Evolutionary conservation across 2,797 vertebrate genomes (phyloP), one percentile per base, ranked within the genome.

Genomic region (Enteromius radiatus): DNA sequence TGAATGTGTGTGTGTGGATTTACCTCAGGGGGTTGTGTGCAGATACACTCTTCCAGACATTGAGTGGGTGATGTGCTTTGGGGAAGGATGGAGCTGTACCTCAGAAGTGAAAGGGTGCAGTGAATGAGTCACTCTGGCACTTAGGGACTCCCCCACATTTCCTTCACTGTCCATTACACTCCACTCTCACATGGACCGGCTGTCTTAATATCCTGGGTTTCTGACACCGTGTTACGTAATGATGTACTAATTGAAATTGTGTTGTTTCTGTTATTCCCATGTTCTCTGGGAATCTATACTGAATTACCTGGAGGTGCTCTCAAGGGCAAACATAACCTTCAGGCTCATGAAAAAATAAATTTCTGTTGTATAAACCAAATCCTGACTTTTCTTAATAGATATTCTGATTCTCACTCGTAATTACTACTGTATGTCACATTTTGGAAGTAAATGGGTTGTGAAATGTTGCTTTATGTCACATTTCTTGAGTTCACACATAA

Each of bases 1-100:
- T 15, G 38, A 49, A 31, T 70, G 70, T 33, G 54, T 76, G 26
- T 56, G 80, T 73, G 80, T 63, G 31, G 19, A 41, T 36, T 89
- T 89, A 88, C 83, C 88, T 85, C 87, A 90, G 84, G 78, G 83
- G 74, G 77, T 87, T 87, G 89, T 89, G 87, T 91, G 88, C 87
- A 81, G 87, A 83, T 89, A 88, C 89, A 90, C 69, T 79, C 38
- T 64, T 76, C 64, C 64, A 77, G 64, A 82, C 80, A 80, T 47
- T 17, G 31, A 83, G 68, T 77, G 76, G 78, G 54, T 83, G 74
- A 59, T 73, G 84, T 31, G 61, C 90, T 91, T 93, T 92, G 88
- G 79, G 86, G 78, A 92, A 88, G 88, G 86, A 85, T 81, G 81
- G 80, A 86, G 85, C 89, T 28, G 12, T 67, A 81, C 70, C 78